Evolutionary conservation across 2,888 invertebrate species (phyloP).

Genomic region (Drosophila kuntzei): DNA sequence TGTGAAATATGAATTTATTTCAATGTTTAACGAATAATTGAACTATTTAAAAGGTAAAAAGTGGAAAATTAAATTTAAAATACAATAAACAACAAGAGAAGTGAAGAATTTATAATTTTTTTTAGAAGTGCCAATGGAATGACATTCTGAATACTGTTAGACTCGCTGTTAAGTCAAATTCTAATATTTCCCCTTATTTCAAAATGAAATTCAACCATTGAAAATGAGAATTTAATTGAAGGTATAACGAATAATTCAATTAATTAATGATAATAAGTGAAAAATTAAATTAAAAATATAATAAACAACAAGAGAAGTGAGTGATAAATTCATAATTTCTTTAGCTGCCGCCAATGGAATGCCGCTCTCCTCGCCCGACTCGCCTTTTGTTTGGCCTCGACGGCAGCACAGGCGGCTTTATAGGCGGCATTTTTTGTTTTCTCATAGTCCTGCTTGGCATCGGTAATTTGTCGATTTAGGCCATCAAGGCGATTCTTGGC

Average conservation of each 20-base stretch:
- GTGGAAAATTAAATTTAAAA: background rate
- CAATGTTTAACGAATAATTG: background rate
- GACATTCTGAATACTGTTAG: too few species aligned
- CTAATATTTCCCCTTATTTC: too few species aligned
- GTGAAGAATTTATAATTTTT: constrained; percentile 1
- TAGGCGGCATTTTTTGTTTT: constrained; percentile 90
- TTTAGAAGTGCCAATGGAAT: background rate
- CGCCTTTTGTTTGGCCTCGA: constrained; percentile 88
- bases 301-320: background rate
- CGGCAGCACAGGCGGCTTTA: constrained; percentile 90
- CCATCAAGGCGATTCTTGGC: constrained; percentile 89
- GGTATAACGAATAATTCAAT: background rate
- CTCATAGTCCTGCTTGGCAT: constrained; percentile 88
- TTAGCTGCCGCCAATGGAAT: constrained; percentile 1
- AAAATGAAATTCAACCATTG: too few species aligned
- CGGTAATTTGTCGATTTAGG: constrained; percentile 88
- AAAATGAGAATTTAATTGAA: too few species aligned
- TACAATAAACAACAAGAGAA: background rate
- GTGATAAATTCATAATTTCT: constrained; percentile 7
- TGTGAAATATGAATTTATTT: too few species aligned
- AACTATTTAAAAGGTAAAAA: background rate
- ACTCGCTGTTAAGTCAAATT: too few species aligned
- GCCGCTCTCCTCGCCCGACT: constrained; percentile 40
- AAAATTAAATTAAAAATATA: background rate
- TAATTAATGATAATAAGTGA: background rate